Evolutionary conservation across 23 tunicate species (phyloP).

Genomic region (Ciona savignyi): DNA sequence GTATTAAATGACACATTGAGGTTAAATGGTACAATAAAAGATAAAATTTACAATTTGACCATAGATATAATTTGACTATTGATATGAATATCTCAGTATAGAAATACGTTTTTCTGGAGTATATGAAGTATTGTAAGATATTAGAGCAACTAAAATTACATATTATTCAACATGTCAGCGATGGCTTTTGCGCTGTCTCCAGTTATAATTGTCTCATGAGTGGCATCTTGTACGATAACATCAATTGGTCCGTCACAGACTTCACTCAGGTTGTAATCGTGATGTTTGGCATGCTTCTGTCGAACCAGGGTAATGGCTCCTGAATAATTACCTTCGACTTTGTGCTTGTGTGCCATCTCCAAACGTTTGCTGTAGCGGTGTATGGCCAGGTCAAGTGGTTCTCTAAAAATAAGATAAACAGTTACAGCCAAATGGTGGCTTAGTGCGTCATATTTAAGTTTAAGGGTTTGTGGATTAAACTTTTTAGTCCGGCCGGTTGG

Average conservation of each 20-base stretch:
- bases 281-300: constrained; percentile 7
- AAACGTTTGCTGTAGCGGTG: not conserved
- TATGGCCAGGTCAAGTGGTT: not conserved
- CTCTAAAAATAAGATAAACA: not conserved
- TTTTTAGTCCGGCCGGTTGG: too few relatives aligned
- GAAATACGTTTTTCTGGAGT: too few relatives aligned
- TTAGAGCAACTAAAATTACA: not conserved
- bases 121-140: too few relatives aligned
- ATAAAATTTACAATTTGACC: too few relatives aligned
- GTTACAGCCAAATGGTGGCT: not conserved
- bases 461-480: not conserved
- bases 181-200: not conserved
- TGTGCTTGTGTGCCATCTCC: not conserved
- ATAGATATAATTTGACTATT: too few relatives aligned
- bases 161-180: not conserved
- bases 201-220: not conserved
- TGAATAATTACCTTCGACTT: not conserved
- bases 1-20: too few relatives aligned
- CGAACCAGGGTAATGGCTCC: constrained; percentile 3
- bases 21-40: too few relatives aligned
- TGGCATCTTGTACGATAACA: constrained; percentile 5
- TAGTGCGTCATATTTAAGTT: not conserved
- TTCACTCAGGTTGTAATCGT: constrained; percentile 10
- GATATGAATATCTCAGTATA: too few relatives aligned
- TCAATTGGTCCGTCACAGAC: constrained; percentile 6